A percentile compares a stretch with the other conserved stretches of the same genome.
Conservation (phyloP, 2,888 invertebrate genomes). For the Harmothoe impar region DNA sequence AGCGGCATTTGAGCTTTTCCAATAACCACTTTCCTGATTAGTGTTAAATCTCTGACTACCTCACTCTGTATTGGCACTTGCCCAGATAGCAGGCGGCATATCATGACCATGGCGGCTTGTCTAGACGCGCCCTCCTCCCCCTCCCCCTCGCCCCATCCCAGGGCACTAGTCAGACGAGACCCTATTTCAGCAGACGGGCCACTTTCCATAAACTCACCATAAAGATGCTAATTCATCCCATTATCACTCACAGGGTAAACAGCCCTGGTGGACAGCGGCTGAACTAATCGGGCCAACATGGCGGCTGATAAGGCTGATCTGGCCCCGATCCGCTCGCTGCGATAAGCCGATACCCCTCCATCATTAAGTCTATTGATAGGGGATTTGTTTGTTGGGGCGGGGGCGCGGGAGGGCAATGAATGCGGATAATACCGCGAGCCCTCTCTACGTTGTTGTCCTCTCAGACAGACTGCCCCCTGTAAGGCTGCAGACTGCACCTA, state of each 20-base stretch:
- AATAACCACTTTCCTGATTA: too few relatives aligned
- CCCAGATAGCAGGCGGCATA: not conserved
- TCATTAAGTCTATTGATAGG: not conserved
- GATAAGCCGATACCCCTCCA: not conserved
- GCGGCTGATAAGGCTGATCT: constrained; percentile 12
- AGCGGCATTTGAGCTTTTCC: too few relatives aligned
- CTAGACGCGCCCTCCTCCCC: not conserved
- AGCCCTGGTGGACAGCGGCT: not conserved
- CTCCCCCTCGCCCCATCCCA: not conserved
- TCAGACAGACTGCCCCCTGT: too few relatives aligned
- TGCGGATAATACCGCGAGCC: too few relatives aligned
- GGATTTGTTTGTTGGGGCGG: too few relatives aligned
- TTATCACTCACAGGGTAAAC: constrained; percentile 17
- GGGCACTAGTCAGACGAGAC: not conserved
- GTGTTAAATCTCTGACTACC: not conserved
- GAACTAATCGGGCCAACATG: constrained; percentile 35
- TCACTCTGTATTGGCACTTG: not conserved
- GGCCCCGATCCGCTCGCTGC: not conserved
- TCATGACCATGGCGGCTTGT: too few relatives aligned
- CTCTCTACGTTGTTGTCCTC: too few relatives aligned
- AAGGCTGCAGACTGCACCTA: too few relatives aligned
- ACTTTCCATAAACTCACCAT: constrained; percentile 42
- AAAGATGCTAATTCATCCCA: constrained; percentile 15
- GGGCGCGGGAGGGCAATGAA: too few relatives aligned
- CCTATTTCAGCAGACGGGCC: not conserved